Base-by-base conservation (phyloP, 2,888 invertebrate species). In the Plebejus argus region DNA sequence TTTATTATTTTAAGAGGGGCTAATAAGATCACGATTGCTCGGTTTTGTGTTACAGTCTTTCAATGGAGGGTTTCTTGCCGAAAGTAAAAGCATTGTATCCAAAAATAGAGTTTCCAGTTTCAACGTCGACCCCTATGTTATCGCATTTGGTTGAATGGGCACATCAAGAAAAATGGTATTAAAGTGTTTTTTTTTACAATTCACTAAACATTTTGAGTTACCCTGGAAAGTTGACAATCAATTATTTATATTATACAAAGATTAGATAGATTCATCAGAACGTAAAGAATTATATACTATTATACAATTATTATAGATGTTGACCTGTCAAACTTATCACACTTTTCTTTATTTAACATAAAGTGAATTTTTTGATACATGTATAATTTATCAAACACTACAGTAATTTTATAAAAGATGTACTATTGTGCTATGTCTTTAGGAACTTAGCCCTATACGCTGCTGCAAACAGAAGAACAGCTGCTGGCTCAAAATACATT, bases 101-200 rank as follows among this genome's bases (percentile, higher is more conserved):
- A 0, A 89, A 94, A 78, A 91, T 98, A 0, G 86, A 96, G 77
- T 97, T 96, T 84, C 99, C 99, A 0, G 98, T 99, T 0, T 96
- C 98, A 0, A 95, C 96, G 15, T 96, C 97, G 49, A 99, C 99
- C 0, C 96, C 97, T 0, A 96, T 96, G 95, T 95, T 99, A 35
- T 96, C 97, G 0, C 96, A 97, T 12, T 90, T 96, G 15, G 95
- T 98, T n/a, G 95, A 95, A 82, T 98, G 98, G 98, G 97, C 98
- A 79, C 98, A 99, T 84, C 90, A 93, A 12, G 95, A 96, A 78
- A 94, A 95, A 80, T 97, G 97, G 96, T 93, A 80, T n/a, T n/a
- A n/a, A 85, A 82, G 77, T 33, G 1, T n/a, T n/a, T 20, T 18
- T 20, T n/a, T 20, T 71, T 71, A 18, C 0, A 18, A 10, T 39